Percentiles rank a stretch among this genome's conserved stretches.
phyloP scores from a whole-genome alignment of 2,797 vertebrate species.

The Toxotes lorentzi region DNA sequence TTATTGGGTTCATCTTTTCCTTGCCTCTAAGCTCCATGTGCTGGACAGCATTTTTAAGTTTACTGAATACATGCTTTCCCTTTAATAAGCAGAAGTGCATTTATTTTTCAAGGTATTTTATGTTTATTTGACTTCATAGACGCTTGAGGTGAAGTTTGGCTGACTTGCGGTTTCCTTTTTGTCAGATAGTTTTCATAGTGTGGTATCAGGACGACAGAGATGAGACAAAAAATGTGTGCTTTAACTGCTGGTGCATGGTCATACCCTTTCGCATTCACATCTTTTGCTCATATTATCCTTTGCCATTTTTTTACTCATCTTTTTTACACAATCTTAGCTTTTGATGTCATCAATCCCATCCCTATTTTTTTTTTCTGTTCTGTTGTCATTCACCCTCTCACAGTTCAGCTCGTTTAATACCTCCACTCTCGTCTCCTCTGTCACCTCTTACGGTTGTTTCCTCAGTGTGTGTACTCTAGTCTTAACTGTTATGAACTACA shows the following conservation, averaged over 20 bases:
- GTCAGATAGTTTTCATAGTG: conserved; percentile 37
- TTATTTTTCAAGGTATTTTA: not conserved
- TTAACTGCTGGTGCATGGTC: not conserved
- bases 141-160: conserved; percentile 9
- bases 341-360: not conserved
- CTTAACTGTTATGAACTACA: conserved; percentile 26
- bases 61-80: not conserved
- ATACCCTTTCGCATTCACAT: not conserved
- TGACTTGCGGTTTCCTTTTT: not conserved
- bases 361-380: not conserved
- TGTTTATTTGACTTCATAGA: conserved; percentile 2
- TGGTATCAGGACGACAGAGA: conserved; percentile 82
- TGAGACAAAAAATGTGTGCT: conserved; percentile 47
- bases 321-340: not conserved
- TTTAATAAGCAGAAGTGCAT: conserved; percentile 5
- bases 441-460: conserved; percentile 21
- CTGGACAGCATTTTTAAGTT: not conserved
- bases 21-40: not conserved
- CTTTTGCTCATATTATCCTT: not conserved
- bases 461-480: conserved; percentile 29
- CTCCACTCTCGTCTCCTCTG: not conserved
- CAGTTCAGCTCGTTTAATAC: not conserved
- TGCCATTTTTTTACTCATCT: not conserved
- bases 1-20: not conserved
- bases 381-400: not conserved